Evolutionary conservation across 2,797 vertebrate species (phyloP).

Genomic region (Argyrosomus regius): DNA sequence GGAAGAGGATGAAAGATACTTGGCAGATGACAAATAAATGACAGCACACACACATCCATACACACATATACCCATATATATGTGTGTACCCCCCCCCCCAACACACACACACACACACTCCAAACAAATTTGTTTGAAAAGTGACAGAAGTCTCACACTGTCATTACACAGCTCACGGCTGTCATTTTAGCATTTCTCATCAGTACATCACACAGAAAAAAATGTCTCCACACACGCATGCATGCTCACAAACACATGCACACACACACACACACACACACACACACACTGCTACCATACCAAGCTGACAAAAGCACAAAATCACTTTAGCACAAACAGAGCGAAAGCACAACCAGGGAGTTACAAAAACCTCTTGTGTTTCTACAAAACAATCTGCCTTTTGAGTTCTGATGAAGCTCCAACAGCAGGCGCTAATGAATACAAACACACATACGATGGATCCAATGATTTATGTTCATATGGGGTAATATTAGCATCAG

Average conservation of each 20-base stretch:
- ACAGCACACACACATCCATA: constrained; percentile 46
- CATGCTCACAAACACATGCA: constrained; percentile 2
- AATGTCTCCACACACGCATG: constrained; percentile 45
- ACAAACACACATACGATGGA: constrained; percentile 73
- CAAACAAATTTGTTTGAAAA: constrained; percentile 78
- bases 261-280: constrained; percentile 22
- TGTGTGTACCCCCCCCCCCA: neutral
- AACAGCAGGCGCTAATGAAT: constrained; percentile 72
- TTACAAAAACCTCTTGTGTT: constrained; percentile 60
- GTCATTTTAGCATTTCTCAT: constrained; percentile 80
- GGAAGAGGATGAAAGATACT: constrained; percentile 73
- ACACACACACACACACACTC: constrained; percentile 36
- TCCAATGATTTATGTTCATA: constrained; percentile 65
- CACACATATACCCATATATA: constrained; percentile 37
- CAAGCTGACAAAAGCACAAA: constrained; percentile 61
- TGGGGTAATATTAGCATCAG: constrained; percentile 77
- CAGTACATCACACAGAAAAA: constrained; percentile 75
- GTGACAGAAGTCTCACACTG: constrained; percentile 80
- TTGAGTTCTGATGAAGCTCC: constrained; percentile 74
- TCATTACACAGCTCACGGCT: constrained; percentile 77
- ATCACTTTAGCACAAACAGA: constrained; percentile 62
- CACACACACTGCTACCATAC: constrained; percentile 36
- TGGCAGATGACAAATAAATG: constrained; percentile 79
- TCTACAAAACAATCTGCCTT: constrained; percentile 76
- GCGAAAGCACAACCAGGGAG: constrained; percentile 60